These are phyloP conservation scores for Acanthornis magna DNA, from an alignment of 2,797 vertebrate genomes.

Conservation along the genomic window DNA sequence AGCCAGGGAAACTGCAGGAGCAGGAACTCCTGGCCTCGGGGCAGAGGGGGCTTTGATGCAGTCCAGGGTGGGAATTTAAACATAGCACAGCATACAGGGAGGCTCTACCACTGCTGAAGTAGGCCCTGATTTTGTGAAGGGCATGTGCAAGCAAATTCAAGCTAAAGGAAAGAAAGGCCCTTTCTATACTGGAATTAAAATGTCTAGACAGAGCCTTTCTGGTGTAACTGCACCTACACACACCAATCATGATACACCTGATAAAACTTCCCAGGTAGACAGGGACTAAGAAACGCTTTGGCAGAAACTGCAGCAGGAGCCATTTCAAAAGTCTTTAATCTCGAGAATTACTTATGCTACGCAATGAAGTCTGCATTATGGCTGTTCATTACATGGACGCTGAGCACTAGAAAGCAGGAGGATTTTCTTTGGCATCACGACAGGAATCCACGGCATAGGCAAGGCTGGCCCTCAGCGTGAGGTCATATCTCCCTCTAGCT, in stretches of 20 bases:
- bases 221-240: not conserved
- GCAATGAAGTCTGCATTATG: conserved; percentile 10
- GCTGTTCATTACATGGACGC: not conserved
- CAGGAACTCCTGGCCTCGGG: not conserved
- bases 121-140: not conserved
- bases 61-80: not conserved
- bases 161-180: not conserved
- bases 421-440: not conserved
- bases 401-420: not conserved
- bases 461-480: conserved; percentile 13
- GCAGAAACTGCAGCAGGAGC: conserved; percentile 27
- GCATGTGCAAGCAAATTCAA: not conserved
- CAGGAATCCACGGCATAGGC: not conserved
- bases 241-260: not conserved
- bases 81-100: not conserved
- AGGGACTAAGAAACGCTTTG: not conserved
- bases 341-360: not conserved
- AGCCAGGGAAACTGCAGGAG: not conserved
- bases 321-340: conserved; percentile 35
- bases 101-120: not conserved
- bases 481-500: conserved; percentile 66
- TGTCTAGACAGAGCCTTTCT: conserved; percentile 38
- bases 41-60: not conserved
- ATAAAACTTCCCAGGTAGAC: conserved; percentile 36
- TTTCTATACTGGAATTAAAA: conserved; percentile 18